Base-by-base conservation (phyloP, 2,113 vertebrate species). In the Nycticebus coucang region DNA sequence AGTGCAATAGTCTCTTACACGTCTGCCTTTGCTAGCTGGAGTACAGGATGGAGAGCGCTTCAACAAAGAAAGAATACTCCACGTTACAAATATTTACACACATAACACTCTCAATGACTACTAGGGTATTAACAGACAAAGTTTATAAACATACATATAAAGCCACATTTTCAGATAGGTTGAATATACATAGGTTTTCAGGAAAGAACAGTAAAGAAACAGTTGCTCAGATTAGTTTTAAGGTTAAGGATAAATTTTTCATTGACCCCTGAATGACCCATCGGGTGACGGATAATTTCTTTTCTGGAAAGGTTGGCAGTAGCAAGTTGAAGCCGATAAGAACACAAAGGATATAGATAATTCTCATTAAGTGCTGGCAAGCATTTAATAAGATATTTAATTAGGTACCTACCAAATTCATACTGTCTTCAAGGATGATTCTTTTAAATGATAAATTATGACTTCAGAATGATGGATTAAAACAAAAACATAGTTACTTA, bases 1-100 rank as follows among this genome's bases (percentile, higher is more conserved):
- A 98, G 97, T 98, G 98, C 91, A 97, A 98, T 95, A 98, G 98
- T 98, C 98, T 99, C 99, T 99, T 99, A 99, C 99, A 98, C 99
- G 99, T 99, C 99, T 99, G 99, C 99, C 99, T 99, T 99, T 99
- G 99, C 99, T 99, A 99, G 99, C 98, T 98, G 99, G 99, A 98
- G 99, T 99, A 97, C 99, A 99, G 98, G 99, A 99, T 83, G 99
- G 99, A 98, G 99, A 99, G 97, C 97, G 99, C 99, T 99, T 99
- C 98, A 98, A 98, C 98, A 98, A 96, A 99, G 98, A 99, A 95
- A 99, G 99, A 98, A 99, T 96, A 99, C 77, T 33, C 95, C 87
- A 97, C 82, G 98, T 99, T 99, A 98, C 98, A 98, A 97, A 98
- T 95, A 89, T 24, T 68, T 91, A 97, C 89, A 97, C 86, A 91